phyloP scores from a whole-genome alignment of 1,140 invertebrate species.

The Drepana arcuata region DNA sequence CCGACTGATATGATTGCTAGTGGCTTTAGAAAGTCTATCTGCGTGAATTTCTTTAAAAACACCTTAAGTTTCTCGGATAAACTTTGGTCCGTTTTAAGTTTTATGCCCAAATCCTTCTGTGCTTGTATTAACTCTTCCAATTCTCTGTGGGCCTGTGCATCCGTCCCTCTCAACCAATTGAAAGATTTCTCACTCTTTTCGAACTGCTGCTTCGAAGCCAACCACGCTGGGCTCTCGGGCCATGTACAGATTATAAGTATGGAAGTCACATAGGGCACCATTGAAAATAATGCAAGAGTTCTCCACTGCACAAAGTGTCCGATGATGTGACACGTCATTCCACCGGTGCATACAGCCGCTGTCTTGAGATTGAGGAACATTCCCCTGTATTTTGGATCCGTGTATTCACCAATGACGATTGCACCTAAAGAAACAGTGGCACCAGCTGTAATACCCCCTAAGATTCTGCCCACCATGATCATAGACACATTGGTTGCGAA shows the following conservation, averaged over 20 bases:
- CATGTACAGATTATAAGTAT: conserved; percentile 34
- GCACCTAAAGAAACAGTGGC: conserved; percentile 42
- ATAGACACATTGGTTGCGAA: conserved; percentile 23
- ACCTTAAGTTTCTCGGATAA: conserved; percentile 4
- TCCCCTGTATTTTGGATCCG: conserved; percentile 37
- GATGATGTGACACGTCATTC: conserved; percentile 31
- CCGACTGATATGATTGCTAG: conserved; percentile 28
- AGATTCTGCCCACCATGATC: conserved; percentile 31
- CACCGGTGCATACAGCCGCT: conserved; percentile 36
- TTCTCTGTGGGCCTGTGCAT: conserved; percentile 25
- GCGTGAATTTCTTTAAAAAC: conserved; percentile 38
- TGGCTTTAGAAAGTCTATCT: conserved; percentile 41
- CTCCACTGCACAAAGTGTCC: conserved; percentile 37
- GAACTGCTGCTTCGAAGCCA: conserved; percentile 26
- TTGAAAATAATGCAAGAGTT: conserved; percentile 29
- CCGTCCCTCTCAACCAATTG: conserved; percentile 36
- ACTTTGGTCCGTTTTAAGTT: not conserved
- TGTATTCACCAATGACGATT: conserved; percentile 49
- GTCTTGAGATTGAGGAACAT: conserved; percentile 54
- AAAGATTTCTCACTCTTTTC: conserved; percentile 34
- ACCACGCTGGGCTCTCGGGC: conserved; percentile 51
- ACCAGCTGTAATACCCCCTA: conserved; percentile 34
- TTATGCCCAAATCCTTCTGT: conserved; percentile 25
- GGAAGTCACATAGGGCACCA: conserved; percentile 22
- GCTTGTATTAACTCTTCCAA: conserved; percentile 30